A percentile compares a stretch with the other conserved stretches of the same genome.
phyloP scores from a whole-genome alignment of 2,797 vertebrate genomes.

The Threskiornis aethiopicus region DNA sequence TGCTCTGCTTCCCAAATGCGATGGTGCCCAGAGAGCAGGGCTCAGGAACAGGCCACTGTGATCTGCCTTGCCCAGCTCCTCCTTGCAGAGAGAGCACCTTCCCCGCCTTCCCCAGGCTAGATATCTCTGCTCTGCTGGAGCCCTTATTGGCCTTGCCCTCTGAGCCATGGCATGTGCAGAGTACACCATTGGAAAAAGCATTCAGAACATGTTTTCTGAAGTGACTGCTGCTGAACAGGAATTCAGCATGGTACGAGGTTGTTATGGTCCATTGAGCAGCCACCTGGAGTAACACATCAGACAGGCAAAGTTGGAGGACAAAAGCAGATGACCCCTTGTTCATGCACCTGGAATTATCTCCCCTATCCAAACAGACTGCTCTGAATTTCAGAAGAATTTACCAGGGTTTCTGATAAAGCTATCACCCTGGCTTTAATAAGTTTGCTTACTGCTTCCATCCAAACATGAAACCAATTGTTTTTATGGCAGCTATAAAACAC shows the following conservation, averaged over 20 bases:
- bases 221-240: neutral
- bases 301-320: neutral
- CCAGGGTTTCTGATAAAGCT: neutral
- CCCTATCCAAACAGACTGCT: neutral
- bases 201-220: neutral
- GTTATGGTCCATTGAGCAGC: neutral
- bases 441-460: neutral
- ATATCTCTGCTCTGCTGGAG: neutral
- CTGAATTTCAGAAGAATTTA: neutral
- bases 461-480: neutral
- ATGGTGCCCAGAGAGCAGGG: neutral
- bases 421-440: neutral
- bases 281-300: neutral
- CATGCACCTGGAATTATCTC: neutral
- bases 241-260: neutral
- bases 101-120: neutral
- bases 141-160: accelerated
- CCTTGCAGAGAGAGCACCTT: neutral
- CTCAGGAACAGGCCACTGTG: neutral
- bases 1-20: neutral
- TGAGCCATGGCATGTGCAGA: accelerated
- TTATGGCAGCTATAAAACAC: neutral
- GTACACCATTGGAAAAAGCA: neutral
- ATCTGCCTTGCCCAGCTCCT: neutral
- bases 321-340: neutral